Evolutionary conservation across 2,113 vertebrate species (phyloP).

Genomic region (Mustelus asterias): DNA sequence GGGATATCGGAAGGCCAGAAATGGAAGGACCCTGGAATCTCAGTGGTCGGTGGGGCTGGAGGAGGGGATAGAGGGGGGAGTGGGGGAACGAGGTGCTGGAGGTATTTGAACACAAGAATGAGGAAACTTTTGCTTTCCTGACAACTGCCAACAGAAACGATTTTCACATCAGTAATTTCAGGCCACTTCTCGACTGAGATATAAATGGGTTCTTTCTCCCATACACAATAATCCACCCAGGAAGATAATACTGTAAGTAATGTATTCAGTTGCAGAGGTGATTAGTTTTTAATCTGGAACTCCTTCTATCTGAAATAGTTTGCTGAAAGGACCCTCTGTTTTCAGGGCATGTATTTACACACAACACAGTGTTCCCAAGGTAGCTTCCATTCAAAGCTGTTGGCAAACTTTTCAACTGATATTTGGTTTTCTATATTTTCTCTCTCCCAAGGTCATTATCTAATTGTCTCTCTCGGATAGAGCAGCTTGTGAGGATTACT

Average conservation of each 20-base stretch:
- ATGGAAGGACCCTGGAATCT: not conserved
- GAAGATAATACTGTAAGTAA: not conserved
- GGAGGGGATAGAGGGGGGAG: too few species aligned
- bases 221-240: not conserved
- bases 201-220: constrained; percentile 9
- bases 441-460: not conserved
- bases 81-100: not conserved
- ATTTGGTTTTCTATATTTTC: not conserved
- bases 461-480: not conserved
- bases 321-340: constrained; percentile 7
- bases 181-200: not conserved
- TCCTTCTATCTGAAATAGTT: not conserved
- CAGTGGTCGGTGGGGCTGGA: not conserved
- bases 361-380: not conserved
- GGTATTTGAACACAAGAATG: not conserved
- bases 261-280: constrained; percentile 13
- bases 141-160: not conserved
- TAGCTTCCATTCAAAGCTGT: not conserved
- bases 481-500: not conserved
- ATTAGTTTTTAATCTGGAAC: constrained; percentile 11
- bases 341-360: not conserved
- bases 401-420: not conserved
- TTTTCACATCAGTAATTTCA: not conserved
- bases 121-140: not conserved
- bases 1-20: not conserved